phyloP scores from a whole-genome alignment of 1,140 invertebrate species.

The Atta colombica region DNA sequence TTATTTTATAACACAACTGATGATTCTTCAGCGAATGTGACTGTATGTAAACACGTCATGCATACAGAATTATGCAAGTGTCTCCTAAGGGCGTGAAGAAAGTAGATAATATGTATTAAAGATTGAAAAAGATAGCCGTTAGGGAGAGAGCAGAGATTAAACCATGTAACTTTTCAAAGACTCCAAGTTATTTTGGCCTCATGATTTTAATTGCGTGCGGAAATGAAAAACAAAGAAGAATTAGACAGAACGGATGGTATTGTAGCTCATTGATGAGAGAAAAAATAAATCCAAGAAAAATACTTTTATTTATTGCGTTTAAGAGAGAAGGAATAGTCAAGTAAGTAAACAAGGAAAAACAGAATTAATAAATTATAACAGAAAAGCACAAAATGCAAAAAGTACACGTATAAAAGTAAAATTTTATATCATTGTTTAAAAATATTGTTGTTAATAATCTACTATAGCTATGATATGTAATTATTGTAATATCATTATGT shows the following conservation, averaged over 20 bases:
- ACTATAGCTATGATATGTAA: neutral
- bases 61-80: conserved; percentile 36
- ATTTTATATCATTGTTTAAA: neutral
- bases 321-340: conserved; percentile 12
- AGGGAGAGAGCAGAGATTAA: conserved; percentile 57
- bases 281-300: neutral
- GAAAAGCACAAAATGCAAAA: neutral
- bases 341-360: conserved; percentile 25
- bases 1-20: conserved; percentile 32
- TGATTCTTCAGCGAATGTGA: conserved; percentile 5
- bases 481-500: neutral
- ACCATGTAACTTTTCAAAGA: conserved; percentile 54
- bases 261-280: conserved; percentile 36
- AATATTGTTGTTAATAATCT: conserved; percentile 24
- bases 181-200: conserved; percentile 39
- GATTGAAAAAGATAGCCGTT: conserved; percentile 58
- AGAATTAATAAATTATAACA: conserved; percentile 31
- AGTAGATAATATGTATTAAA: conserved; percentile 56
- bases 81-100: conserved; percentile 48
- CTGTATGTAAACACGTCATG: conserved; percentile 26
- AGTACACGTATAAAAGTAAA: neutral
- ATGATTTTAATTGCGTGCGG: conserved; percentile 59
- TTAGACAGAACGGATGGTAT: conserved; percentile 25
- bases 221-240: conserved; percentile 55
- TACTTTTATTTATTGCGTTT: conserved; percentile 49